Base-by-base conservation (phyloP, 1,140 invertebrate genomes). In the Lamellibrachia luymesi region DNA sequence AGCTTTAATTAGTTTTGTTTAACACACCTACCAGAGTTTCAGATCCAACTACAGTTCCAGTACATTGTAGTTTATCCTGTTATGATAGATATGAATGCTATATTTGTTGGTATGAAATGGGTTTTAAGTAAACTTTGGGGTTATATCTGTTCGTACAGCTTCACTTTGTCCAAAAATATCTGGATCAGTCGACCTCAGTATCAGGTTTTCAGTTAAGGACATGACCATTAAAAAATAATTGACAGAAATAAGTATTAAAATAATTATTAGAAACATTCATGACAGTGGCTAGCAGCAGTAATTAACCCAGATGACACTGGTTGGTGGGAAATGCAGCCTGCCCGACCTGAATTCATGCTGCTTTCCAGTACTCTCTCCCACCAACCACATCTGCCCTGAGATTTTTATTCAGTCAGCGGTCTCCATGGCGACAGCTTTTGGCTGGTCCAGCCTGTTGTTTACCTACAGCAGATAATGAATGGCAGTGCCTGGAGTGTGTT, bases 401-500 rank as follows among this genome's bases (percentile, higher is more conserved):
- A 80, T 80, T 80, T 80, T 80, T 80, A 80, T 80, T 80, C 64
- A 80, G 64, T 22, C 64, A 80, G 64, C 64, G 13, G 64, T 80
- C 2, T 10, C 64, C 64, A 80, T 80, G 64, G 64, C 64, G 4
- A 80, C 64, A 22, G 64, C 64, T 80, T 80, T 80, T 80, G 64
- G 13, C 64, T 80, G 13, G 64, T 80, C 64, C 25, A 22, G 25
- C 64, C 64, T 22, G 64, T 80, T 80, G 64, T 80, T 80, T 80
- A 80, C 64, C 64, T 80, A 80, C 64, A 80, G 64, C 64, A 22
- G 64, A 80, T 80, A 80, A 80, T 80, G 64, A 80, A 80, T 80
- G 64, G 64, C 64, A 80, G 64, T 80, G 64, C 64, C 64, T 80
- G 64, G 64, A 80, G 64, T 80, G 64, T 80, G 64, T 80, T 80